These are phyloP conservation scores for Microtus pennsylvanicus DNA, from an alignment of 2,113 vertebrate genomes.

Conservation along the genomic window DNA sequence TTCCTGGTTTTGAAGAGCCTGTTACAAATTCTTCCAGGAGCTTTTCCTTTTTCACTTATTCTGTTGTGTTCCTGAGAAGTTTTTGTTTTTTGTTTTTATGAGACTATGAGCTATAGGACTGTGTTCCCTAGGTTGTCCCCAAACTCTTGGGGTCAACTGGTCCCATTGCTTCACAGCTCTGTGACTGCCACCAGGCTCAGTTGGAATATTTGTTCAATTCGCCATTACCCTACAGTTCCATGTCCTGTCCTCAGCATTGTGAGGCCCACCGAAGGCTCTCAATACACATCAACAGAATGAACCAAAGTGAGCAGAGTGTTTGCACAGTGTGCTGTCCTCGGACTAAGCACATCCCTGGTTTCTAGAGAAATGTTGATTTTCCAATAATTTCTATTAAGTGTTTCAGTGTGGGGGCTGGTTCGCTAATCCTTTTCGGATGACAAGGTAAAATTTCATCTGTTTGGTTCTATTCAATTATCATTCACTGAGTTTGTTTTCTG, in stretches of 20 bases:
- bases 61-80: not conserved
- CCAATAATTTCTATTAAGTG: not conserved
- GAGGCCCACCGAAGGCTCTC: not conserved
- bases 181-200: not conserved
- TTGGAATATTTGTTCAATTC: not conserved
- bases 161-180: not conserved
- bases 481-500: not conserved
- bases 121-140: not conserved
- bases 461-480: not conserved
- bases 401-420: not conserved
- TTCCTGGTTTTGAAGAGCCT: not conserved
- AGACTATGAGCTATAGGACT: not conserved
- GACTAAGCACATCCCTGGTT: not conserved
- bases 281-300: not conserved
- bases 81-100: not conserved
- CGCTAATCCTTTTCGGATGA: not conserved
- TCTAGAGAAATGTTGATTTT: slow-evolving; percentile 2
- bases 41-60: not conserved
- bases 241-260: not conserved
- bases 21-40: not conserved
- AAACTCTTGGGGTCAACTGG: not conserved
- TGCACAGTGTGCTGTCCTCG: not conserved
- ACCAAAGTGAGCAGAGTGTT: not conserved
- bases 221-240: not conserved
- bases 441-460: not conserved